A percentile compares a stretch with the other conserved stretches of the same genome.
These are phyloP conservation scores for Palythoa grandiflora DNA, from an alignment of 92 coral and sea anemone genomes.

Conservation along the genomic window DNA sequence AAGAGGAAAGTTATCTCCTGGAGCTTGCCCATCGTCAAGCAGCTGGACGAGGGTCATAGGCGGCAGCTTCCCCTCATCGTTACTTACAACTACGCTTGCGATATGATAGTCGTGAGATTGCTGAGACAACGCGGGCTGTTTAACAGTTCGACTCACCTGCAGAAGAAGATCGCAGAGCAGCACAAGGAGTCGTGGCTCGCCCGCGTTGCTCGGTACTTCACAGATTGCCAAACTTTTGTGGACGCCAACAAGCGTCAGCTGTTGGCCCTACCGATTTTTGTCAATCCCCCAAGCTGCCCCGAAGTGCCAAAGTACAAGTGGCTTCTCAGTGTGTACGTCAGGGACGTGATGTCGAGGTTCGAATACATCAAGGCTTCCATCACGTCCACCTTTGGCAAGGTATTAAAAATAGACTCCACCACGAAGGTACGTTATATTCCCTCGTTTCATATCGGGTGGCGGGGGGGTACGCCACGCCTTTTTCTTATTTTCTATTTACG, in stretches of 20 bases:
- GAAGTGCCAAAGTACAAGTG: neutral
- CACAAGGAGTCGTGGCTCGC: conserved; percentile 58
- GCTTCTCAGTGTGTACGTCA: neutral
- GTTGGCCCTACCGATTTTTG: neutral
- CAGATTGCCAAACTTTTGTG: too few relatives aligned
- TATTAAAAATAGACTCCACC: neutral
- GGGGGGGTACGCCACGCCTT: too few relatives aligned
- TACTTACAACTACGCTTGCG: conserved; percentile 37
- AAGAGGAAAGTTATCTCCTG: neutral
- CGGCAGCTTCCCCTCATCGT: conserved; percentile 11
- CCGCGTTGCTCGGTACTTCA: neutral
- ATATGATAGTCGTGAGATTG: conserved; percentile 53
- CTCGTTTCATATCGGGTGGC: too few relatives aligned
- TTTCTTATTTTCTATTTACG: neutral
- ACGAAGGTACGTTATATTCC: neutral
- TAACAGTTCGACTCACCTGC: conserved; percentile 53
- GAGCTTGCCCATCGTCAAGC: conserved; percentile 5
- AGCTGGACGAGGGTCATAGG: conserved; percentile 26
- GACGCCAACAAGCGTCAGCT: neutral
- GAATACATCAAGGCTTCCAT: neutral
- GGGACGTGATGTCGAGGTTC: neutral
- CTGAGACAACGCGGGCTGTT: conserved; percentile 31
- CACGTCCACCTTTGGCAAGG: neutral
- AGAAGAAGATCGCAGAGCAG: conserved; percentile 51
- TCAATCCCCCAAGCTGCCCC: neutral